A percentile compares a stretch with the other conserved stretches of the same genome.
Evolutionary conservation across 2,113 vertebrate species (phyloP).

Genomic region (Prietella phreatophila): DNA sequence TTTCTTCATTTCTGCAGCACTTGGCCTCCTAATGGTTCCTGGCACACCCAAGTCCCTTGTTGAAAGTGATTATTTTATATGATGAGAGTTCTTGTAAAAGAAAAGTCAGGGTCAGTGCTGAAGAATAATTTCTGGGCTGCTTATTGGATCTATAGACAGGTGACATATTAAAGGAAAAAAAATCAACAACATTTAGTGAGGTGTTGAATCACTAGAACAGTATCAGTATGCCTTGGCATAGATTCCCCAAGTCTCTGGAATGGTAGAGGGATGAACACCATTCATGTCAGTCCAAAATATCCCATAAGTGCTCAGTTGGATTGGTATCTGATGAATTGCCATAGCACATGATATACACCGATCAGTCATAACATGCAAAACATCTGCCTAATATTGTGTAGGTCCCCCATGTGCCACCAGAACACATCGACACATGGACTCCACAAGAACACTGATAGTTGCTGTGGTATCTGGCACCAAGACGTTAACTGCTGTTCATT

Average conservation of each 20-base stretch:
- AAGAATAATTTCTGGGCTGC: not conserved
- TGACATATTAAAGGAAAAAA: not conserved
- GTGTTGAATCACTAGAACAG: not conserved
- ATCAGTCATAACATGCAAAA: too few relatives aligned
- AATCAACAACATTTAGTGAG: not conserved
- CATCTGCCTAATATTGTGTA: too few relatives aligned
- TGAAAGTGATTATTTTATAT: constrained; percentile 18
- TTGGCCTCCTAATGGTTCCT: constrained; percentile 21
- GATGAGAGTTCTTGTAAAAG: constrained; percentile 15
- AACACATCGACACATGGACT: too few relatives aligned
- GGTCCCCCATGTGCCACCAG: too few relatives aligned
- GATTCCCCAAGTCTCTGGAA: not conserved
- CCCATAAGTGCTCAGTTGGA: not conserved
- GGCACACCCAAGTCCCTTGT: not conserved
- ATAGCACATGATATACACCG: not conserved
- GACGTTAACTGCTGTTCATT: too few relatives aligned
- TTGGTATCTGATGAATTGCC: not conserved
- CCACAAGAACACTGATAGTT: too few relatives aligned
- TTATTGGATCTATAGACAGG: not conserved
- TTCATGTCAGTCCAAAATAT: not conserved
- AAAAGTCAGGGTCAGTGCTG: not conserved
- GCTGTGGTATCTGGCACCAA: too few relatives aligned
- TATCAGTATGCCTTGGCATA: not conserved
- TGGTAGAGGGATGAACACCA: not conserved
- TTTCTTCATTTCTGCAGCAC: not conserved